Conservation (phyloP, 2,113 vertebrate species). For the Neodontobutis hainanensis region DNA sequence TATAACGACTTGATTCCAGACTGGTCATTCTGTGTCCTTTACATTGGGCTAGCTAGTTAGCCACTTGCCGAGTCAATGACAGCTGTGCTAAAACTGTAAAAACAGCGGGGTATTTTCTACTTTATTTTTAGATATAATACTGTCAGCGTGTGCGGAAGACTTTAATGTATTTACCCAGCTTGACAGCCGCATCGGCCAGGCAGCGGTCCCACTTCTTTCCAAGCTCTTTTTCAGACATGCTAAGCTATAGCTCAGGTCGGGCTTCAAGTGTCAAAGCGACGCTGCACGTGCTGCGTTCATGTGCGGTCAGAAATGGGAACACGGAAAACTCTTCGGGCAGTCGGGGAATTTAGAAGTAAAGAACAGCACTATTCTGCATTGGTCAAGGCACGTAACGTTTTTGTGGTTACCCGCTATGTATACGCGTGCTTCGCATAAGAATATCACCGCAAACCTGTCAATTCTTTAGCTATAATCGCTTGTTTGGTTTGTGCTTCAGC, state of each 20-base stretch:
- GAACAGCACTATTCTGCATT: too few species aligned
- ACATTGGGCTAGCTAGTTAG: conserved; percentile 65
- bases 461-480: too few species aligned
- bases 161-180: conserved; percentile 83
- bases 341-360: too few species aligned
- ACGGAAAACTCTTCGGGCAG: neutral
- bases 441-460: too few species aligned
- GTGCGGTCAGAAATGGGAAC: conserved; percentile 15
- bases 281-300: conserved; percentile 35
- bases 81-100: conserved; percentile 12
- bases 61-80: conserved; percentile 61
- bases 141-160: neutral
- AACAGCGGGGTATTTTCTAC: neutral
- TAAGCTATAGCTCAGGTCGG: conserved; percentile 47
- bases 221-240: conserved; percentile 90
- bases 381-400: too few species aligned
- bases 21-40: conserved; percentile 52
- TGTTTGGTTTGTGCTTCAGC: too few species aligned
- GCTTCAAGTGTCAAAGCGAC: conserved; percentile 44
- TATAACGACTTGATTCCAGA: neutral
- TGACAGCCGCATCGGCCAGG: conserved; percentile 88
- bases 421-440: too few species aligned
- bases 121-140: neutral
- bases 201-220: conserved; percentile 96
- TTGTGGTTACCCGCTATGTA: too few species aligned